Evolutionary conservation across 2,888 invertebrate species (phyloP), one percentile per base, ranked within the genome.

Genomic region (Cephus pulcher): DNA sequence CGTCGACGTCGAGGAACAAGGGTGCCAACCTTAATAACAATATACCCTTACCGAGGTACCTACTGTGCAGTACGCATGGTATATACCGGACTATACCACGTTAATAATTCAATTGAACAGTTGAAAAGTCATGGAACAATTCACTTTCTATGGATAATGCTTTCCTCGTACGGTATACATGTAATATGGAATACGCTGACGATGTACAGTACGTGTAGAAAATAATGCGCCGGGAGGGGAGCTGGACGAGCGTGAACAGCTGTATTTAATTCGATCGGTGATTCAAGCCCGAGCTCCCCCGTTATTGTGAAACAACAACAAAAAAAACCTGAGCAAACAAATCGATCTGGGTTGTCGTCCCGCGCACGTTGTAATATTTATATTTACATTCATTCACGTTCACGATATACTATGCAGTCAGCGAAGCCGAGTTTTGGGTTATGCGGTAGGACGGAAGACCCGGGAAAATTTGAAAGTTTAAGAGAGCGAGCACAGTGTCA

Each of bases 181-280:
- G 23, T 15, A 6, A 6, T 1, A 40, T 9, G 40, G 1, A 40
- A 70, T 15, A 70, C 70, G 70, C 70, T 30, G 70, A 70, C 70
- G 15, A 30, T 70, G 33, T 34, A 71, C 34, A 33, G 34, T 71
- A 32, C 71, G 32, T 23, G 32, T 11, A 71, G 32, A 71, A 71
- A 12, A 32, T 33, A 71, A 33, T 71, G 32, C 12, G 9, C 12
- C 11, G 11, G 3, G 11, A 12, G n/a, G 11, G 12, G 34, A 71
- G 71, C 12, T 71, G 12, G 71, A 32, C 32, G 71, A 34, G 71
- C 12, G 71, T 9, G 34, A 71, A 11, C 71, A 71, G 32, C 71
- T 71, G 71, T 71, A 71, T 71, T 71, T 71, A 71, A 71, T 71
- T 71, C 32, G 71, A 71, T 71, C 71, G 71, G 34, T 12, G 71